phyloP scores from a whole-genome alignment of 2,888 invertebrate species.

The Oxystoma pomonae region DNA sequence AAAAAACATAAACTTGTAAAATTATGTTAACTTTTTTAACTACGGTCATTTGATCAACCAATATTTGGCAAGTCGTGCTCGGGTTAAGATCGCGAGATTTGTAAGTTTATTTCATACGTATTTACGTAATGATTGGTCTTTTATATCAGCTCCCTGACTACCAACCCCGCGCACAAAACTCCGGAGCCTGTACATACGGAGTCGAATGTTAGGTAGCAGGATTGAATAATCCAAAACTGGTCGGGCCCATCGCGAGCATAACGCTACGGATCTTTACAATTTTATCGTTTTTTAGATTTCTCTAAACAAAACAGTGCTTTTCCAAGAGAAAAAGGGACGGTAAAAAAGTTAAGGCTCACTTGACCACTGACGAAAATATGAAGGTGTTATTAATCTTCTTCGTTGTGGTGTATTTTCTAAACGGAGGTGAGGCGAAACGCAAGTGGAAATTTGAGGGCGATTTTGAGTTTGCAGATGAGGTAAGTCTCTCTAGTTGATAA shows the following conservation, averaged over 20 bases:
- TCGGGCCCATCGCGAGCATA: not conserved
- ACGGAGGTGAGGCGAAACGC: constrained; percentile 48
- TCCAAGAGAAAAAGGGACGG: constrained; percentile 4
- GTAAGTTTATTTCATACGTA: too few relatives aligned
- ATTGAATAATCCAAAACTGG: constrained; percentile 1
- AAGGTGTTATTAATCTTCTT: constrained; percentile 49
- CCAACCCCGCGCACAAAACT: not conserved
- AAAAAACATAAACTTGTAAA: too few relatives aligned
- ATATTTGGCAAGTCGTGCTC: too few relatives aligned
- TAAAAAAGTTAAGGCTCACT: constrained; percentile 9
- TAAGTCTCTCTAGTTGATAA: too few relatives aligned
- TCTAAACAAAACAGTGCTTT: not conserved
- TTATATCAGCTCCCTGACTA: not conserved
- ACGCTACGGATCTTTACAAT: not conserved
- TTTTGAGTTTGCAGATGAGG: constrained; percentile 77
- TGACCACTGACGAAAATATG: constrained; percentile 43
- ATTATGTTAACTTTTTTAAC: too few relatives aligned
- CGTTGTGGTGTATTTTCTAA: constrained; percentile 43
- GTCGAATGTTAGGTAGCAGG: not conserved
- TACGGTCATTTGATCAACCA: too few relatives aligned
- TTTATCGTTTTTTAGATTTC: not conserved
- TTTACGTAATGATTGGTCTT: too few relatives aligned
- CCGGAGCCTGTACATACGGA: not conserved
- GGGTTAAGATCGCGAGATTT: too few relatives aligned
- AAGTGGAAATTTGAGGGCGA: constrained; percentile 74